Evolutionary conservation across 2,888 invertebrate species (phyloP).

Genomic region (Caenorhabditis sp.): DNA sequence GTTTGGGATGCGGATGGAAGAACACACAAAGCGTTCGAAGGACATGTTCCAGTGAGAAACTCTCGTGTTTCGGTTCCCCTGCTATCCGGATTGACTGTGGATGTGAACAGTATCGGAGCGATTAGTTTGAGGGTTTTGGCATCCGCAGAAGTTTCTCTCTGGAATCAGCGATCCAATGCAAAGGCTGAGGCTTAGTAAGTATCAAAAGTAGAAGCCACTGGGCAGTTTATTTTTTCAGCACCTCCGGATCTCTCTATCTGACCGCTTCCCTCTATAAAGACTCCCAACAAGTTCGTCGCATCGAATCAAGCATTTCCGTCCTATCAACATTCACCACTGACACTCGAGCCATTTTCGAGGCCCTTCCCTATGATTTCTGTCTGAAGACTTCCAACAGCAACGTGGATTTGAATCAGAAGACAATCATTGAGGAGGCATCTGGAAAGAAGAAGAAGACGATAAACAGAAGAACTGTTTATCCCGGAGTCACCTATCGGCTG

Average conservation of each 20-base stretch:
- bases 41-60: slow-evolving; percentile 66
- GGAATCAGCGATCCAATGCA: slow-evolving; percentile 66
- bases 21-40: slow-evolving; percentile 71
- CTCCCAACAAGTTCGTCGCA: slow-evolving; percentile 33
- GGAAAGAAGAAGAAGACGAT: slow-evolving; percentile 46
- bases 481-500: slow-evolving; percentile 52
- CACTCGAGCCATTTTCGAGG: slow-evolving; percentile 50
- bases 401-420: slow-evolving; percentile 50
- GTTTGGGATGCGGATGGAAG: slow-evolving; percentile 74
- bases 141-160: slow-evolving; percentile 68
- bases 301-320: slow-evolving; percentile 54
- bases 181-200: slow-evolving; percentile 67
- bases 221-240: slow-evolving; percentile 38
- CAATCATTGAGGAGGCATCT: slow-evolving; percentile 22
- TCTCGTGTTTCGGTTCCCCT: slow-evolving; percentile 59
- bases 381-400: slow-evolving; percentile 47
- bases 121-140: slow-evolving; percentile 61
- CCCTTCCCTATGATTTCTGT: slow-evolving; percentile 57
- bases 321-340: slow-evolving; percentile 48
- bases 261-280: slow-evolving; percentile 47
- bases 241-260: slow-evolving; percentile 53
- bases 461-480: slow-evolving; percentile 29
- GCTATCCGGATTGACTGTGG: slow-evolving; percentile 71
- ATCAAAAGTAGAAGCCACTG: too few species aligned
- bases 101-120: slow-evolving; percentile 63